Conservation (phyloP, 2,797 vertebrate genomes). For the Moxostoma hubbsi region DNA sequence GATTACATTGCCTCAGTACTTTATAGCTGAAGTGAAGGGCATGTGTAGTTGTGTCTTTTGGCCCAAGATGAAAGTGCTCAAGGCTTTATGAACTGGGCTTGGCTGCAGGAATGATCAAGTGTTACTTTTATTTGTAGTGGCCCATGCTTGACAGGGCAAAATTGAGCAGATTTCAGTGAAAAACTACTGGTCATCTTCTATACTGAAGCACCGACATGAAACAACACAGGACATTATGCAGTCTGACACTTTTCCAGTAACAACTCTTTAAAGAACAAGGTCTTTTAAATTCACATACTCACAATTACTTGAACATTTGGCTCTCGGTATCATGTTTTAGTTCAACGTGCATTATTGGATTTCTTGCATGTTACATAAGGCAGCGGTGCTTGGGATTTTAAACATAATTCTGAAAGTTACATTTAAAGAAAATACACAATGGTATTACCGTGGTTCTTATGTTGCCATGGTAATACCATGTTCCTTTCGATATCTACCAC, state of each 20-base stretch:
- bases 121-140: conserved; percentile 11
- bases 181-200: neutral
- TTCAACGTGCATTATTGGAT: neutral
- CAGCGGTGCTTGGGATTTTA: neutral
- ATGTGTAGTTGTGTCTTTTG: conserved; percentile 73
- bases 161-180: neutral
- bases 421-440: neutral
- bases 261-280: neutral
- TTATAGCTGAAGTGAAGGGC: conserved; percentile 51
- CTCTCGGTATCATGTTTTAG: neutral
- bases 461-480: neutral
- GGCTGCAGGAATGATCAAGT: neutral
- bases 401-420: conserved; percentile 5
- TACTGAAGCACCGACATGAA: neutral
- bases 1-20: conserved; percentile 52
- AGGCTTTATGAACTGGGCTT: neutral
- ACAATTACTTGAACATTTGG: neutral
- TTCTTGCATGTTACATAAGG: neutral
- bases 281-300: neutral
- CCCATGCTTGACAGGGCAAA: neutral
- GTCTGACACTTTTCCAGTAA: neutral
- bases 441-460: too few relatives aligned
- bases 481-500: neutral
- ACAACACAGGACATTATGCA: neutral
- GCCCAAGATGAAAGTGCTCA: conserved; percentile 41